Base-by-base conservation (phyloP, 1,140 invertebrate species). In the Phortica variegata region DNA sequence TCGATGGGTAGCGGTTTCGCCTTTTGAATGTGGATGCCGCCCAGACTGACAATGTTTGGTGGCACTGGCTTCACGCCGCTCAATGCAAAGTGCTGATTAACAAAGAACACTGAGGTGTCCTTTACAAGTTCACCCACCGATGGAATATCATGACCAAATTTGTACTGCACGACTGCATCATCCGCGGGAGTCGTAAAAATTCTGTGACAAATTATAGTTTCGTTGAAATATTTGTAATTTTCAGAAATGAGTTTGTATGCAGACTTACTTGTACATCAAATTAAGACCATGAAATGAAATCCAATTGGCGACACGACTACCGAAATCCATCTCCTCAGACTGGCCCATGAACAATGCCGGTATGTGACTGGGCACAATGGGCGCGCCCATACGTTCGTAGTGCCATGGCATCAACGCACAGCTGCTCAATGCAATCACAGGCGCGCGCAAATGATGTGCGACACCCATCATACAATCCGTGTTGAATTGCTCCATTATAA, bases 401-500 rank as follows among this genome's bases (percentile, higher is more conserved):
- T 82, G 78, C 82, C 82, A 87, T 8, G 83, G 77, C 77, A 85
- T 81, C 17, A 83, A 49, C 3, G 79, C 71, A 31, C 80, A 80
- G 2, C 84, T 81, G 47, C 77, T 79, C 6, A 82, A 53, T 0
- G 78, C 76, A 3, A 89, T 81, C 3, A 84, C 78, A 0, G 86
- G 87, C 3, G 81, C 81, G 44, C 83, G 74, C 17, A 85, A 79
- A 54, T 83, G 80, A 46, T 85, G 76, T 20, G 80, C 79, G 8
- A 88, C 72, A 6, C 79, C 82, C 39, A 86, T 65, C 55, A 83
- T 82, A 61, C 87, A 89, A 52, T 89, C 84, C 31, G 79, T 82
- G 40, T 87, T 87, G 60, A 89, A 89, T 37, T 80, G 78, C 72
- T 89, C 86, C 2, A 81, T 76, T 0, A 89, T 59, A 15, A 87